Evolutionary conservation across 2,888 invertebrate genomes (phyloP), one percentile per base, ranked within the genome.

Genomic region (Sacculina carcini): DNA sequence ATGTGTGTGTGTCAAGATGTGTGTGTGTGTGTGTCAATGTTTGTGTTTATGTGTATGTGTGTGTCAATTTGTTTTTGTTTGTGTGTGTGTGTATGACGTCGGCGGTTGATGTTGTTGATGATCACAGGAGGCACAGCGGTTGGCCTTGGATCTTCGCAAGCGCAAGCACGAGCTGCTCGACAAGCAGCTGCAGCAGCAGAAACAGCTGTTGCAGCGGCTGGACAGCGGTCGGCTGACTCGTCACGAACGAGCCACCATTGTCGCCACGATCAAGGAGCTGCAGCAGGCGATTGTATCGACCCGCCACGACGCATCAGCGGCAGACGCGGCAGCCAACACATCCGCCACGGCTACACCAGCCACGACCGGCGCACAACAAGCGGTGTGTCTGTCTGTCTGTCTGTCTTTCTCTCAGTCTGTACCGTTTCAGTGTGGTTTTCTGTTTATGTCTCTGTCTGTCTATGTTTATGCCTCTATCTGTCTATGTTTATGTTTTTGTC

Each of bases 211-310:
- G 53, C 78, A 81, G 58, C 75, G 79, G 55, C 71, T 87, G 28
- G 87, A 89, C 62, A 76, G 78, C 50, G 76, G 77, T 70, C 67
- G 65, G 10, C 57, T 66, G 60, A 63, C 61, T 51, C 58, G 62
- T 23, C 73, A 78, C 6, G 84, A 86, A 60, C 76, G 79, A 49
- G 75, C 77, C 0, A 71, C 75, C 0, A 69, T 89, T 2, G 71
- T 85, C 67, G 74, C 74, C 52, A 82, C 87, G 0, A 79, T 90
- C 48, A 83, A 81, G 62, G 74, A 76, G 0, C 73, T 86, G 2
- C 84, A 86, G 59, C 78, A 78, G 55, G 79, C 78, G 12, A 85
- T 89, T 46, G 85, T 86, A 62, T 76, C 73, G 46, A 69, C 82
- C 2, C 72, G 77, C 51, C 77, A 76, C 55, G 79, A 80, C 57